Conservation (phyloP, 2,113 vertebrate species). For the Fulmarus glacialis region DNA sequence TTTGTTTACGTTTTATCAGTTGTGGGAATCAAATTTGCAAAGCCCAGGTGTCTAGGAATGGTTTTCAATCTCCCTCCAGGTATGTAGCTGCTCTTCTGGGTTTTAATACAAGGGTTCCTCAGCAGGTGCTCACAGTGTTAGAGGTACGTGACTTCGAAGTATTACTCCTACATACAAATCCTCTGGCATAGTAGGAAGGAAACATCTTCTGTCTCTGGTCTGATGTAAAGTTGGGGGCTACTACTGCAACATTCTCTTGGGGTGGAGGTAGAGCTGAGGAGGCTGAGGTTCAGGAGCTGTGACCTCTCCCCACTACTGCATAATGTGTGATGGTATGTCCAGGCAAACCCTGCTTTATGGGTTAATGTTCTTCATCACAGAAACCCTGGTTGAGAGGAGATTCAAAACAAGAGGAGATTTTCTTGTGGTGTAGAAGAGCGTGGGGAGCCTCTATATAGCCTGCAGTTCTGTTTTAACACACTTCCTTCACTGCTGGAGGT, state of each 20-base stretch:
- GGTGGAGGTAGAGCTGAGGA: neutral
- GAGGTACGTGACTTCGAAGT: neutral
- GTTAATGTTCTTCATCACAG: neutral
- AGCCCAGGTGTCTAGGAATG: slow-evolving; percentile 48
- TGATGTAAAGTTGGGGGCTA: neutral
- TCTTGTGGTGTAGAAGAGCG: neutral
- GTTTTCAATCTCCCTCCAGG: neutral
- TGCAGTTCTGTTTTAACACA: neutral
- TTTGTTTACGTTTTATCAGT: slow-evolving; percentile 28
- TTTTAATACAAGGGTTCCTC: neutral
- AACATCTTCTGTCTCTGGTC: neutral
- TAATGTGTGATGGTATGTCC: rapidly evolving
- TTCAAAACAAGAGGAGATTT: neutral
- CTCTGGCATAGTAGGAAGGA: neutral
- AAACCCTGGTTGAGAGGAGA: neutral
- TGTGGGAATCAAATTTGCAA: slow-evolving; percentile 51
- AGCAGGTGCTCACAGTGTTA: neutral
- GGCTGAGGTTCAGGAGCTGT: neutral
- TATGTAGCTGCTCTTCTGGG: neutral
- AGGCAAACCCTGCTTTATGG: neutral
- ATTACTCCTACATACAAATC: neutral
- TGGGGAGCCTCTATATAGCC: neutral
- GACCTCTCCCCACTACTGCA: neutral
- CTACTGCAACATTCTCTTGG: neutral
- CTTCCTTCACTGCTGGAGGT: neutral